A percentile compares a stretch with the other conserved stretches of the same genome.
phyloP scores from a whole-genome alignment of 2,113 vertebrate species.

The Nannospalax galili region DNA sequence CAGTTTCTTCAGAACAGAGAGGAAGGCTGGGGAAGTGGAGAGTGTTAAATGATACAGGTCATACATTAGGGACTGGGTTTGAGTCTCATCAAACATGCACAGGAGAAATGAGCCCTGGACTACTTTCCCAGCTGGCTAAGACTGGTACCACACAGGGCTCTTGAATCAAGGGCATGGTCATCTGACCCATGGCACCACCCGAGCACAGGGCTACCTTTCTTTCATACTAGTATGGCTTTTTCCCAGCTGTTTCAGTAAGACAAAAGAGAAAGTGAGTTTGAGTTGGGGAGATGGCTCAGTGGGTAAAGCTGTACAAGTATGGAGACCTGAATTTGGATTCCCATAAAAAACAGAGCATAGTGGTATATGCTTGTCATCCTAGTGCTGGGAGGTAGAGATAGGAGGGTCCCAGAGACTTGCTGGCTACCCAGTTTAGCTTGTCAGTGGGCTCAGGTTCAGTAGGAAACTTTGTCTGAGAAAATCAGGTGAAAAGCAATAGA shows the following conservation, averaged over 20 bases:
- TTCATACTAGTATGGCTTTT: not conserved
- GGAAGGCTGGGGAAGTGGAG: not conserved
- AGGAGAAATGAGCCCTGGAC: not conserved
- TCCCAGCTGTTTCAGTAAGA: not conserved
- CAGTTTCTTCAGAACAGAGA: not conserved
- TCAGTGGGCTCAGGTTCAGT: no score
- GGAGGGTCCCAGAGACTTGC: no score
- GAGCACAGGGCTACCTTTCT: not conserved
- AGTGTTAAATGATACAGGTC: no score
- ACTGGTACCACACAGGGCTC: not conserved
- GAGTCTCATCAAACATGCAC: not conserved
- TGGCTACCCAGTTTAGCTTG: no score
- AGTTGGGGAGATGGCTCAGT: no score
- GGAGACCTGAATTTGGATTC: no score
- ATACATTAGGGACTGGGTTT: not conserved
- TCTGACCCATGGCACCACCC: no score
- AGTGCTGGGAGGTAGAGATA: no score
- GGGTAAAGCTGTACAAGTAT: no score
- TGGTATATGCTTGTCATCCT: not conserved
- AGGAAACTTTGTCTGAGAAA: not conserved
- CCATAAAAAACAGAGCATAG: no score
- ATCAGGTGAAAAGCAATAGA: not conserved
- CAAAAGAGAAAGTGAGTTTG: conserved; percentile 38
- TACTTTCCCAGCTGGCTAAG: not conserved
- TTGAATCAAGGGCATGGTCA: not conserved